Base-by-base conservation (phyloP, 2,797 vertebrate genomes). In the Tachyglossus aculeatus region DNA sequence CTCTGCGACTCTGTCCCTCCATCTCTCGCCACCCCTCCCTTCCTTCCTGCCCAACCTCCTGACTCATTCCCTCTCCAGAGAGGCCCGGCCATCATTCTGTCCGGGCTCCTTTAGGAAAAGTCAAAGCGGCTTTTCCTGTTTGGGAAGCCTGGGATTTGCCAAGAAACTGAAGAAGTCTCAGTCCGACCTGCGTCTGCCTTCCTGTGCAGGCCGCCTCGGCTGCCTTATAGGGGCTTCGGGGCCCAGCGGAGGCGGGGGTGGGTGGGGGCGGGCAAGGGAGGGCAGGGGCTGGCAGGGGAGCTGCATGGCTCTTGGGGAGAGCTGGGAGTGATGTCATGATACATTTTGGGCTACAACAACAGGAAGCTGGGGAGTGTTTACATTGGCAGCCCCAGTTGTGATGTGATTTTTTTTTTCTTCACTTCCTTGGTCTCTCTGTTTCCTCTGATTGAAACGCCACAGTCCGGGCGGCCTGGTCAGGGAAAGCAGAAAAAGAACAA, bases 341-440 rank as follows among this genome's bases (percentile, higher is more conserved):
- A 89, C 86, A 70, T 85, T 93, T 92, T 88, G 81, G 87, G 89
- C 89, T 92, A 90, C 93, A 94, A 94, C 92, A 93, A 94, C 93
- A 95, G 93, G 94, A 95, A 94, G 90, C 89, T 84, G 86, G 88
- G 72, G 70, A 92, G 86, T 92, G 88, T 94, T 94, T 93, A 90
- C 82, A 85, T 91, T 90, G 93, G 89, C 90, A 90, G 76, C 48
- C 63, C 65, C 65, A 88, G 62, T 77, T 81, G 74, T 86, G 83
- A 84, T 88, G 80, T 87, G 87, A 86, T 89, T 88, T 91, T 88
- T 89, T 90, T 89, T 86, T 67, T 55, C 75, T 76, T 84, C 57
- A 86, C 87, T 93, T 93, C 92, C 92, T 90, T 80, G 77, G 77
- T 86, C 59, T 88, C 84, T 91, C 89, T 93, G 91, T 87, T 94